These are phyloP conservation scores for Leiothrix lutea DNA, from an alignment of 2,113 vertebrate species.

Conservation along the genomic window DNA sequence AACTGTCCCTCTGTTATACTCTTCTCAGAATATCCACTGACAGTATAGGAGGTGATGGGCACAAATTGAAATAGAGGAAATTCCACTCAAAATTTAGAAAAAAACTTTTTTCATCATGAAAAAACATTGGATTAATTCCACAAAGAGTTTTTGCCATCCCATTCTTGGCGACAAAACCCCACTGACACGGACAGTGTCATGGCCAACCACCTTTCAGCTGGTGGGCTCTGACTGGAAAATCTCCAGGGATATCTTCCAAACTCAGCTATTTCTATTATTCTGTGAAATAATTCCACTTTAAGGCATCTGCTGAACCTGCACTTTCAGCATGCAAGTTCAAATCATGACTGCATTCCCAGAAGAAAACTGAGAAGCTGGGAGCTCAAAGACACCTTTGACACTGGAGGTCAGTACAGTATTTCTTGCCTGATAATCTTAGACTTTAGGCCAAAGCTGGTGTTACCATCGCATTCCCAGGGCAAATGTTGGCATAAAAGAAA, in stretches of 20 bases:
- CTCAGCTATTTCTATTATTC: not conserved
- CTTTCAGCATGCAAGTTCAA: not conserved
- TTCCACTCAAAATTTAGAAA: not conserved
- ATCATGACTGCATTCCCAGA: not conserved
- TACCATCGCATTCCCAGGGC: accelerated
- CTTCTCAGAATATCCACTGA: not conserved
- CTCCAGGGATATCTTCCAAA: not conserved
- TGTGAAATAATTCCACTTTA: not conserved
- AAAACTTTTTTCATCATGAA: not conserved
- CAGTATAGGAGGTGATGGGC: not conserved
- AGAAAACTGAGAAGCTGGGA: not conserved
- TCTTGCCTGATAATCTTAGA: not conserved
- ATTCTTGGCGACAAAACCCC: not conserved
- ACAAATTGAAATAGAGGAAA: not conserved
- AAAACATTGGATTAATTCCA: not conserved
- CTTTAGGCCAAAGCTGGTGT: not conserved
- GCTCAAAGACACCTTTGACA: not conserved
- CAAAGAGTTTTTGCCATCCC: not conserved
- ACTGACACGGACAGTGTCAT: not conserved
- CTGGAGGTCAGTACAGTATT: not conserved
- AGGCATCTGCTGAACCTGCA: not conserved
- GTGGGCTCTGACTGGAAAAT: not conserved
- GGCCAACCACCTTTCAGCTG: not conserved
- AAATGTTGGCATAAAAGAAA: not conserved
- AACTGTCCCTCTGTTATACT: not conserved